Evolutionary conservation across 2,113 vertebrate genomes (phyloP).

Genomic region (Macrotis lagotis): DNA sequence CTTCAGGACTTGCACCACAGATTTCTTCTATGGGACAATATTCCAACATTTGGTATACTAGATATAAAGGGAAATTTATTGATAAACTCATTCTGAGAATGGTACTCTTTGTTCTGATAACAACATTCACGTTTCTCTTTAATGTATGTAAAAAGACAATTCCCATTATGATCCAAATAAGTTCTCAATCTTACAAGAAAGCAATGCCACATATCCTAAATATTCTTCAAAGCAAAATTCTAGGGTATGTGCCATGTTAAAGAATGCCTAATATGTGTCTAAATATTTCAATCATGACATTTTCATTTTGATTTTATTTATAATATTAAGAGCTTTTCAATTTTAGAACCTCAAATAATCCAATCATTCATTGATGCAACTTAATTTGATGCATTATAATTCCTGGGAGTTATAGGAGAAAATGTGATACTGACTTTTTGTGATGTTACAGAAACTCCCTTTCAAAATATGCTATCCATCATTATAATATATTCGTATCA

Average conservation of each 20-base stretch:
- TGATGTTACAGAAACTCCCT: too few relatives aligned
- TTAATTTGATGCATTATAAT: background rate
- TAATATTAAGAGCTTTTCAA: background rate
- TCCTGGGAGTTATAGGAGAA: background rate
- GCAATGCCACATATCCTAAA: background rate
- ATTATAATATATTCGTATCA: too few relatives aligned
- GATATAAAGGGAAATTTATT: background rate
- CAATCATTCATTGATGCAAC: background rate
- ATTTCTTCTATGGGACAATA: too few relatives aligned
- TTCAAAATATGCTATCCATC: too few relatives aligned
- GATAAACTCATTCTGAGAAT: background rate
- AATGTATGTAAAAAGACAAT: background rate
- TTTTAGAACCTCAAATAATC: background rate
- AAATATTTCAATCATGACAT: background rate
- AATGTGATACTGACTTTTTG: background rate
- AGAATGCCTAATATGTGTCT: background rate
- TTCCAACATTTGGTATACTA: too few relatives aligned
- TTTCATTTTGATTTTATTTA: background rate
- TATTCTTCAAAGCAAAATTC: background rate
- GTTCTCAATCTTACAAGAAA: background rate
- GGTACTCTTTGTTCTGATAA: background rate
- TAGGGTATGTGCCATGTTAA: background rate
- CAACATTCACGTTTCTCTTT: background rate
- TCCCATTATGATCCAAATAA: background rate
- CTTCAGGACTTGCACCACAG: too few relatives aligned